A percentile compares a stretch with the other conserved stretches of the same genome.
Evolutionary conservation across 2,888 invertebrate genomes (phyloP).

Genomic region (Epirrhoe alternata): DNA sequence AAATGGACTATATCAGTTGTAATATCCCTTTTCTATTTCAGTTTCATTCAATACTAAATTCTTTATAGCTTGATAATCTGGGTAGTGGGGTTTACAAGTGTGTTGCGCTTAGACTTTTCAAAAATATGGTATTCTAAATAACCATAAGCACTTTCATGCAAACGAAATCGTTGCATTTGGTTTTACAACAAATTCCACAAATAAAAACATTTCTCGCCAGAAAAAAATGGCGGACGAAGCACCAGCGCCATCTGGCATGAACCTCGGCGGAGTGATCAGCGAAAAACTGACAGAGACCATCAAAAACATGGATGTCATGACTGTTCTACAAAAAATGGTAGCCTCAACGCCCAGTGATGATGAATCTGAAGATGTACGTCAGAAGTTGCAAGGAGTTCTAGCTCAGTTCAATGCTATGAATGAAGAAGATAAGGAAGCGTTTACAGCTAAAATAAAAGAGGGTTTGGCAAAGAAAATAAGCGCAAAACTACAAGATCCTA

Average conservation of each 20-base stretch:
- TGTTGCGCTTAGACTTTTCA: too few relatives aligned
- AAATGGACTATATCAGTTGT: too few relatives aligned
- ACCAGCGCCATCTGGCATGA: conserved; percentile 42
- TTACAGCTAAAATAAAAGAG: conserved; percentile 67
- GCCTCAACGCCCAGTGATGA: conserved; percentile 63
- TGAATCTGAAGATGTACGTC: conserved; percentile 60
- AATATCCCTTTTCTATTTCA: too few relatives aligned
- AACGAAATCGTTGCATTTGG: conserved; percentile 15
- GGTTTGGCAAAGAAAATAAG: conserved; percentile 63
- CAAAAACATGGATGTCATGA: conserved; percentile 67
- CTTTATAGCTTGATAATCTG: too few relatives aligned
- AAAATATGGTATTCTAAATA: too few relatives aligned
- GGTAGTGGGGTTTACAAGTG: too few relatives aligned
- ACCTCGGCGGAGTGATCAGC: conserved; percentile 61
- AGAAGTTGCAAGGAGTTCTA: conserved; percentile 63
- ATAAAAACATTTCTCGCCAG: conserved; percentile 28
- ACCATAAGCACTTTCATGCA: neutral
- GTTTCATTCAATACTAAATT: too few relatives aligned
- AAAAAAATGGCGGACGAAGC: conserved; percentile 52
- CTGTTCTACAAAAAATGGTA: conserved; percentile 67
- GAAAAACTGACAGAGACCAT: conserved; percentile 67
- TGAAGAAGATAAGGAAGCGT: conserved; percentile 64
- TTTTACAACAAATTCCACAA: conserved; percentile 5
- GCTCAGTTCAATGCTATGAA: conserved; percentile 60
- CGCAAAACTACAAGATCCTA: conserved; percentile 58